Conservation (phyloP, 2,888 invertebrate species). For the Oxyscelio sp. region DNA sequence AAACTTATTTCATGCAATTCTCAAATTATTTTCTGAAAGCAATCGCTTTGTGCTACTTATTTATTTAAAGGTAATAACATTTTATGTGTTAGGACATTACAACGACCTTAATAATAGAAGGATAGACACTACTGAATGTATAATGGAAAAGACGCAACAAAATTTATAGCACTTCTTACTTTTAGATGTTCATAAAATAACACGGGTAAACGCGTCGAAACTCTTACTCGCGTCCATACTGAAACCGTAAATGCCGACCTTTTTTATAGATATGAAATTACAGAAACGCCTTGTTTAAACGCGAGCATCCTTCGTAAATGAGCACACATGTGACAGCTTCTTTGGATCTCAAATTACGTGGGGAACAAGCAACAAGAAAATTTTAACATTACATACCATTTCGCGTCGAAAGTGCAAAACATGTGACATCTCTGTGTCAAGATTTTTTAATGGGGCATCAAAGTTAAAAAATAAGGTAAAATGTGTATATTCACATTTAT, state of each 20-base stretch:
- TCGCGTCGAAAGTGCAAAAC: slow-evolving; percentile 49
- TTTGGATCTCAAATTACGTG: slow-evolving; percentile 54
- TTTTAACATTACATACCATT: slow-evolving; percentile 31
- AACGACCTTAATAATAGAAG: slow-evolving; percentile 43
- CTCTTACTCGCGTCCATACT: slow-evolving; percentile 41
- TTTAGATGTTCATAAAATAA: slow-evolving; percentile 64
- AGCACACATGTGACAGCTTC: slow-evolving; percentile 66
- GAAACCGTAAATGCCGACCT: slow-evolving; percentile 57
- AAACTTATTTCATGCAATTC: too few species aligned
- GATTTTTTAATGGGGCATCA: too few species aligned
- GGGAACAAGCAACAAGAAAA: slow-evolving; percentile 41
- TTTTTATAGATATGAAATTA: slow-evolving; percentile 68
- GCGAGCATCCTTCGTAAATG: slow-evolving; percentile 58
- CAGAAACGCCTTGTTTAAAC: slow-evolving; percentile 61
- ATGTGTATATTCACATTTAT: too few species aligned
- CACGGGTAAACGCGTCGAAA: slow-evolving; percentile 51
- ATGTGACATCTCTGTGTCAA: too few species aligned
- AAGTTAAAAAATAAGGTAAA: too few species aligned
- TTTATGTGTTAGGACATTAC: too few species aligned
- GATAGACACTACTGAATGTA: slow-evolving; percentile 32
- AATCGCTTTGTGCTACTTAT: too few species aligned
- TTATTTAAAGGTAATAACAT: too few species aligned
- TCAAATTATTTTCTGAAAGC: too few species aligned
- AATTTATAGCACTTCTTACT: slow-evolving; percentile 60
- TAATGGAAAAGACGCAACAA: slow-evolving; percentile 36